Evolutionary conservation across 1,140 invertebrate genomes (phyloP), one percentile per base, ranked within the genome.

Genomic region (Panagrolaimus sp.): DNA sequence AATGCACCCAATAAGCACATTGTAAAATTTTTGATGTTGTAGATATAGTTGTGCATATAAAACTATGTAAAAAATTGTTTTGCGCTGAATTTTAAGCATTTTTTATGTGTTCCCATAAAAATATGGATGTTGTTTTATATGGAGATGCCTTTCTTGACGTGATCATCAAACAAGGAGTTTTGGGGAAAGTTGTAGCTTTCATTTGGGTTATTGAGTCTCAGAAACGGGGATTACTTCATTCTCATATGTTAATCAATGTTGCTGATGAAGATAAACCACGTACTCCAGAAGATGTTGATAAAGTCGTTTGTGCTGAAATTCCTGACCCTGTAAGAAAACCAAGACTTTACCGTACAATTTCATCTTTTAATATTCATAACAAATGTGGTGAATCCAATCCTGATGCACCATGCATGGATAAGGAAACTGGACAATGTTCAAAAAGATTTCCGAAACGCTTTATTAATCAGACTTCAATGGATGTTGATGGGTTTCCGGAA

Each of bases 271-370:
- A 62, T 12, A 71, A 86, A 80, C 81, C 78, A 84, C 17, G 47
- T 12, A 67, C 63, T 14, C 5, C 47, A 1, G 76, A 79, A 45
- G 67, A 72, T 71, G 85, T 87, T 67, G 86, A 88, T 80, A 68
- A 83, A 43, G 74, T 87, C 10, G 85, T 88, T 71, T 86, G 70
- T 55, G 87, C 86, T 6, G 86, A 88, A 84, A 85, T 88, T 69
- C 86, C 87, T 43, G 83, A 87, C 84, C 62, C 63, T 44, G 55
- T 74, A 47, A 77, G 21, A 62, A 84, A 88, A 80, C 82, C 78
- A 71, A n/a, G n/a, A n/a, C 71, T 87, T 75, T 45, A 72, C 84
- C 48, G 67, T 32, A 71, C 72, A 63, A 81, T 87, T 17, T 84
- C 62, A 7, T 84, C 43, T 24, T 69, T 83, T 71, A 87, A 83